A percentile compares a stretch with the other conserved stretches of the same genome.
Evolutionary conservation across 2,797 vertebrate genomes (phyloP).

Genomic region (Lepilemur septentrionalis): DNA sequence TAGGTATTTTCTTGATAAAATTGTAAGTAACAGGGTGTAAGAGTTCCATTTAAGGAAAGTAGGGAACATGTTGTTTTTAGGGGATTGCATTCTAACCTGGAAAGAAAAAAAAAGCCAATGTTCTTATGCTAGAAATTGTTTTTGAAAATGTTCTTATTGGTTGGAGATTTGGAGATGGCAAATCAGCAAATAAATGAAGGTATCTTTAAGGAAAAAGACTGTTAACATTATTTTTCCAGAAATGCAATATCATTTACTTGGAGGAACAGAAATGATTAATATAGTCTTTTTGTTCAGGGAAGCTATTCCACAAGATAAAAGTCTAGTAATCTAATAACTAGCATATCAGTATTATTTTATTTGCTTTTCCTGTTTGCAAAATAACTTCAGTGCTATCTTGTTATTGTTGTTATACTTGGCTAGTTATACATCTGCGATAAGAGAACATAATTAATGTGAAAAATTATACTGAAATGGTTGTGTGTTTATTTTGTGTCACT

Average conservation of each 20-base stretch:
- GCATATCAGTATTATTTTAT: conserved; percentile 81
- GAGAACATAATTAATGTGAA: conserved; percentile 81
- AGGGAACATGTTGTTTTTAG: neutral
- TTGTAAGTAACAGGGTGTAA: neutral
- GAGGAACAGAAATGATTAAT: conserved; percentile 79
- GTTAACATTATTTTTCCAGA: conserved; percentile 75
- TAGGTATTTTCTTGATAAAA: neutral
- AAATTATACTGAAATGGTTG: conserved; percentile 73
- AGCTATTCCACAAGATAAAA: conserved; percentile 81
- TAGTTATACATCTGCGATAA: conserved; percentile 80
- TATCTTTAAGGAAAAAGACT: conserved; percentile 73
- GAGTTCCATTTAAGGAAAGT: neutral
- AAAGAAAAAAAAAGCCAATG: neutral
- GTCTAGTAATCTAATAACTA: conserved; percentile 79
- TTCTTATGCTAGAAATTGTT: conserved; percentile 61
- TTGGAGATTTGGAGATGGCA: conserved; percentile 64
- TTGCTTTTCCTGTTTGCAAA: conserved; percentile 80
- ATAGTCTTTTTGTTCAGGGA: conserved; percentile 77
- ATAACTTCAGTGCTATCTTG: conserved; percentile 77
- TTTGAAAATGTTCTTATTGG: conserved; percentile 69
- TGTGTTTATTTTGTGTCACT: conserved; percentile 77
- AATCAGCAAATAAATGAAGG: conserved; percentile 75
- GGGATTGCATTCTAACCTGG: conserved; percentile 14
- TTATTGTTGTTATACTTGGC: conserved; percentile 80
- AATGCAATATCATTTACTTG: conserved; percentile 72